Percentiles rank a stretch among this genome's conserved stretches.
These are phyloP conservation scores for Xiphias gladius DNA, from an alignment of 2,113 vertebrate species.

Conservation along the genomic window DNA sequence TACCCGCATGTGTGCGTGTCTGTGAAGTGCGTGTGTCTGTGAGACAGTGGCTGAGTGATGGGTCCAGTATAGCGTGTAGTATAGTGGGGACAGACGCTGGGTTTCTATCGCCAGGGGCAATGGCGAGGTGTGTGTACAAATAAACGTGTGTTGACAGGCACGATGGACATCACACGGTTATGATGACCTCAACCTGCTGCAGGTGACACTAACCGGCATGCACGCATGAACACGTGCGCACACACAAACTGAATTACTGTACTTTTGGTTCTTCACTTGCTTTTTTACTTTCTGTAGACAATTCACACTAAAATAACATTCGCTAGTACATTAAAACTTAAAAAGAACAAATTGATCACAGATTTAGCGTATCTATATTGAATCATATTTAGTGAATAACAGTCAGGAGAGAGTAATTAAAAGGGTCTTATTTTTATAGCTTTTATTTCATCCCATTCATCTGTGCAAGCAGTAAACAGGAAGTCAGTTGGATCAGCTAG, in stretches of 20 bases:
- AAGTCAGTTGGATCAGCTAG: too few relatives aligned
- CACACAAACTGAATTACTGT: constrained; percentile 19
- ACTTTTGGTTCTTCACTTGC: background rate
- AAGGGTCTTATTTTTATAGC: background rate
- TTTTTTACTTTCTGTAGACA: constrained; percentile 18
- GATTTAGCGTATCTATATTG: background rate
- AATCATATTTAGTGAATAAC: background rate
- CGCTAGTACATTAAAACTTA: background rate
- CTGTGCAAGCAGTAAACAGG: too few relatives aligned
- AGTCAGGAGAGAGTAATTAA: background rate
- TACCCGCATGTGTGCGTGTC: constrained; percentile 54
- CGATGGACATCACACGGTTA: constrained; percentile 77
- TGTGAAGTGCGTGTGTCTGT: constrained; percentile 55
- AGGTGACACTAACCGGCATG: constrained; percentile 52
- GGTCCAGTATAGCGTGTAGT: constrained; percentile 67
- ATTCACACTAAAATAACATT: background rate
- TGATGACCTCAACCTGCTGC: constrained; percentile 74
- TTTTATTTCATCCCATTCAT: background rate
- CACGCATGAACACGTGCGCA: background rate
- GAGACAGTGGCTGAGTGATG: constrained; percentile 76
- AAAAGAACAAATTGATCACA: background rate
- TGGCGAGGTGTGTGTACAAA: constrained; percentile 75
- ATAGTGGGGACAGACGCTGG: constrained; percentile 62
- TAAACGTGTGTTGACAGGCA: constrained; percentile 79
- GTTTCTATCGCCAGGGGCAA: constrained; percentile 68